phyloP scores from a whole-genome alignment of 2,888 invertebrate species.

The Heliothis peltigera region DNA sequence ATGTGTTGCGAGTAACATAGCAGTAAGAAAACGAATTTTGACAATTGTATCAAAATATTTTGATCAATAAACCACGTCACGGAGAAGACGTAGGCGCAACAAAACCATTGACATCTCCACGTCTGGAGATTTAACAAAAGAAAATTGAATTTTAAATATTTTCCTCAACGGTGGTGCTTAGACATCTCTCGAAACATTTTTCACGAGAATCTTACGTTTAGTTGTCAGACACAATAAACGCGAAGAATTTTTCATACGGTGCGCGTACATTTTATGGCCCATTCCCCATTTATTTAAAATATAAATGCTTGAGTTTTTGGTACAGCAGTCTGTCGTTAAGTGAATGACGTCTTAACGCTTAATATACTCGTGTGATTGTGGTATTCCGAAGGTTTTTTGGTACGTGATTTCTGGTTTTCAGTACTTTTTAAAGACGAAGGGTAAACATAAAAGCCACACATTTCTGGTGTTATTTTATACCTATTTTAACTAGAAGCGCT shows the following conservation, averaged over 20 bases:
- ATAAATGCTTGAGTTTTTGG: constrained; percentile 32
- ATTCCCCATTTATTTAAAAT: constrained; percentile 41
- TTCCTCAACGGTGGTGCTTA: constrained; percentile 15
- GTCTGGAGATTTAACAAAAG: constrained; percentile 13
- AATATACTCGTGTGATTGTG: constrained; percentile 30
- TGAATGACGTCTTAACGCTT: constrained; percentile 36
- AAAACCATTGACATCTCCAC: constrained; percentile 17
- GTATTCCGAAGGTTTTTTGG: constrained; percentile 12
- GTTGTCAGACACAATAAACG: constrained; percentile 47
- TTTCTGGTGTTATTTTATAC: too few species aligned
- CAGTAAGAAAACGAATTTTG: neutral
- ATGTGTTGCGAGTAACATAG: too few species aligned
- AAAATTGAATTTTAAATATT: constrained; percentile 39
- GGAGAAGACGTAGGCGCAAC: constrained; percentile 4
- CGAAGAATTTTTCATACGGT: constrained; percentile 21
- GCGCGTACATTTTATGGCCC: constrained; percentile 35
- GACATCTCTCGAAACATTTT: constrained; percentile 34
- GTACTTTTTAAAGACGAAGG: neutral
- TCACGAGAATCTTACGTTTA: constrained; percentile 22
- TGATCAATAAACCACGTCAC: constrained; percentile 9
- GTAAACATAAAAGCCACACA: neutral
- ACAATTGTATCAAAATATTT: neutral
- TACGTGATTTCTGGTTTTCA: constrained; percentile 14
- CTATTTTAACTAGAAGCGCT: too few species aligned
- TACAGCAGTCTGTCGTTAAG: constrained; percentile 29